A percentile compares a stretch with the other conserved stretches of the same genome.
Evolutionary conservation across 1,140 invertebrate genomes (phyloP).

Genomic region (Antheraea pernyi): DNA sequence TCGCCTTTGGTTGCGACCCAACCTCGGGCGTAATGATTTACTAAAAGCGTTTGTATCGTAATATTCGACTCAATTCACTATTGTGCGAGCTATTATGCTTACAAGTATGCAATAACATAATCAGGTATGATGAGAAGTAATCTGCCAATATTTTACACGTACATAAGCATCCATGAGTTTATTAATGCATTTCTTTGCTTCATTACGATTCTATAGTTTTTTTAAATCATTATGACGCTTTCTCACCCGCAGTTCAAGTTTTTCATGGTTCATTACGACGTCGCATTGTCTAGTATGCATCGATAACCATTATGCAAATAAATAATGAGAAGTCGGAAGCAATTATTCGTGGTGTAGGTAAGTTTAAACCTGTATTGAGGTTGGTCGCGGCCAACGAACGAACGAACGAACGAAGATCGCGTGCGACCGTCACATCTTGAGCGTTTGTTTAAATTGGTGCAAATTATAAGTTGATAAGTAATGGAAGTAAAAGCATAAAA

Average conservation of each 20-base stretch:
- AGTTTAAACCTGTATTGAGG: slow-evolving; percentile 50
- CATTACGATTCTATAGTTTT: slow-evolving; percentile 1
- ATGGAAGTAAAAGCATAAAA: too few species aligned
- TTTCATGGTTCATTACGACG: background rate
- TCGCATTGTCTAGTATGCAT: slow-evolving; percentile 8
- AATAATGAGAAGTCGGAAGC: slow-evolving; percentile 23
- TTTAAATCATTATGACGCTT: slow-evolving; percentile 3
- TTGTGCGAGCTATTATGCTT: background rate
- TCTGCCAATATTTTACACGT: background rate
- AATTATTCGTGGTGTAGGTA: slow-evolving; percentile 22
- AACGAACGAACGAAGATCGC: slow-evolving; percentile 28
- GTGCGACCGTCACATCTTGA: slow-evolving; percentile 26
- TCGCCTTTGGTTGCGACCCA: too few species aligned
- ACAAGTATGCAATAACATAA: background rate
- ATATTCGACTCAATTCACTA: background rate
- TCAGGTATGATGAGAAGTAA: background rate
- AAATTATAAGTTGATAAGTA: background rate
- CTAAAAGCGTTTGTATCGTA: background rate
- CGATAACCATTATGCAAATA: slow-evolving; percentile 28
- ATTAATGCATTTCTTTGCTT: background rate
- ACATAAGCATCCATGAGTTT: background rate
- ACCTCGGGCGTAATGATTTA: too few species aligned
- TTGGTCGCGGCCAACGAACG: slow-evolving; percentile 54
- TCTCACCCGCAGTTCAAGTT: slow-evolving; percentile 3
- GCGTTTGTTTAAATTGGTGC: slow-evolving; percentile 22